Conservation (phyloP, 1,140 invertebrate genomes). For the Homarus americanus region DNA sequence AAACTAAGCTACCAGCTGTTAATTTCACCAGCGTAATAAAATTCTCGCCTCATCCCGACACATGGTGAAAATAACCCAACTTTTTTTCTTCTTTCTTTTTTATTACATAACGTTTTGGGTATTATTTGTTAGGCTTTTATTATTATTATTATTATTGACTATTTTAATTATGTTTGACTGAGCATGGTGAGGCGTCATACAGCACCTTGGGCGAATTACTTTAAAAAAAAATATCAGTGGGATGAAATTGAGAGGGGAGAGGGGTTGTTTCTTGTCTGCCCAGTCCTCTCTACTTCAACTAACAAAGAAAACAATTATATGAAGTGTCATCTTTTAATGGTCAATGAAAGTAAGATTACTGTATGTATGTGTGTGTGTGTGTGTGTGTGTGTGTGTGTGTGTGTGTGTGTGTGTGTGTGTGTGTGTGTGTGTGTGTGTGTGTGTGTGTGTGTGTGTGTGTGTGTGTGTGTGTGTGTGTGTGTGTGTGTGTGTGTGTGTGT, state of each 20-base stretch:
- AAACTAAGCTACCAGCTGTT: too few species aligned
- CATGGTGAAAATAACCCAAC: too few species aligned
- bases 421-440: conserved; percentile 17
- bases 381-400: not conserved
- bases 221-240: too few species aligned
- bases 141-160: not conserved
- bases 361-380: not conserved
- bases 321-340: too few species aligned
- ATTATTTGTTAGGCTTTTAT: too few species aligned
- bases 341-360: too few species aligned
- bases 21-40: too few species aligned
- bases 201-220: not conserved
- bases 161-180: not conserved
- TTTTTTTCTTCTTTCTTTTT: too few species aligned
- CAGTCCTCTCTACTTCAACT: too few species aligned
- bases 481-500: conserved; percentile 41
- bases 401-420: not conserved
- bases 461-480: conserved; percentile 41
- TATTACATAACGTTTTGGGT: too few species aligned
- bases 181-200: not conserved
- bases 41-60: too few species aligned
- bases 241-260: not conserved
- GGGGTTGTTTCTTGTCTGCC: not conserved
- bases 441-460: conserved; percentile 43
- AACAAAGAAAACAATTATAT: not conserved